These are phyloP conservation scores for Halesus radiatus DNA, from an alignment of 1,140 invertebrate genomes.

Conservation along the genomic window DNA sequence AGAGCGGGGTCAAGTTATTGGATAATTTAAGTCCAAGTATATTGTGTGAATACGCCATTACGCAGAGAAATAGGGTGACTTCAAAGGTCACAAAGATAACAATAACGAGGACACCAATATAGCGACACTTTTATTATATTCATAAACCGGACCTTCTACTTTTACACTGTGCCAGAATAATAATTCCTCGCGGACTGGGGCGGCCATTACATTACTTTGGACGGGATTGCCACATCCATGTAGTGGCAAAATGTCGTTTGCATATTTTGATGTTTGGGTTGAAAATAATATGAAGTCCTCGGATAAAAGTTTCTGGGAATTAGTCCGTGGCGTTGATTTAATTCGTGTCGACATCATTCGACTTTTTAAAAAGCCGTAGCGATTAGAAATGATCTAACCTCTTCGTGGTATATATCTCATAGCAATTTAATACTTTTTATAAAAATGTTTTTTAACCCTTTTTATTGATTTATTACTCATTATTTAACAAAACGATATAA, in stretches of 20 bases:
- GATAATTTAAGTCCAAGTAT: slow-evolving; percentile 38
- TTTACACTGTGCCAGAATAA: slow-evolving; percentile 16
- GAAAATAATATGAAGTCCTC: slow-evolving; percentile 5
- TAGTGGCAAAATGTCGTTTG: slow-evolving; percentile 33
- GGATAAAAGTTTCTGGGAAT: background rate
- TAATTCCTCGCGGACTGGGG: slow-evolving; percentile 9
- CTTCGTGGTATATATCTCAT: too few relatives aligned
- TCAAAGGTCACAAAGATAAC: slow-evolving; percentile 37
- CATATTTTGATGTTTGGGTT: slow-evolving; percentile 23
- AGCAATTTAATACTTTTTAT: too few relatives aligned
- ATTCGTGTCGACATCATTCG: too few relatives aligned
- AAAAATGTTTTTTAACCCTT: too few relatives aligned
- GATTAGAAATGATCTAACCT: too few relatives aligned
- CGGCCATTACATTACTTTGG: background rate
- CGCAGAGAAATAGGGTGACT: background rate
- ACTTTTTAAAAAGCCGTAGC: too few relatives aligned
- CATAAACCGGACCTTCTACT: slow-evolving; percentile 45
- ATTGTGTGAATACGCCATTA: slow-evolving; percentile 38
- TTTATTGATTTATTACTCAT: too few relatives aligned
- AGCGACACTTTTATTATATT: slow-evolving; percentile 49
- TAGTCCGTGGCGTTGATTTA: background rate
- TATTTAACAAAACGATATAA: too few relatives aligned
- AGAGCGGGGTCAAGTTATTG: slow-evolving; percentile 34
- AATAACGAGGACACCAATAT: slow-evolving; percentile 37
- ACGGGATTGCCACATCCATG: background rate